These are phyloP conservation scores for Andrena praecox DNA, from an alignment of 2,888 invertebrate genomes.

Conservation along the genomic window DNA sequence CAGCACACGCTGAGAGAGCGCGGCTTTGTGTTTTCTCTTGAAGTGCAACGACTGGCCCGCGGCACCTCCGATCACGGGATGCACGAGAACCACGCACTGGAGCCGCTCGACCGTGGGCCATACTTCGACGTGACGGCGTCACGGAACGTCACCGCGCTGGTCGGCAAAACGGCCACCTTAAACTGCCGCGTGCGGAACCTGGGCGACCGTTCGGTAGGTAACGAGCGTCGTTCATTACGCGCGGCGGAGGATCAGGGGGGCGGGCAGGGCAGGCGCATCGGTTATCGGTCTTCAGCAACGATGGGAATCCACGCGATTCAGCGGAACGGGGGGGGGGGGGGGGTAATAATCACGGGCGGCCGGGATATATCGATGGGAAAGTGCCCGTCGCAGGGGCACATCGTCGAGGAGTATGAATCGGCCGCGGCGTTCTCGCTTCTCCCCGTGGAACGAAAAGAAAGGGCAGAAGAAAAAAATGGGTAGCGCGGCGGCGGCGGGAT, in stretches of 20 bases:
- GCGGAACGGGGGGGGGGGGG: too few species aligned
- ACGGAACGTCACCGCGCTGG: conserved; percentile 91
- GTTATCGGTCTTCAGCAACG: conserved; percentile 34
- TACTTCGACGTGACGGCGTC: conserved; percentile 90
- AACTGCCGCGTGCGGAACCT: conserved; percentile 92
- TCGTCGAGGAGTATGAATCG: too few species aligned
- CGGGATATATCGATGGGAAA: too few species aligned
- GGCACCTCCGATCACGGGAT: conserved; percentile 82
- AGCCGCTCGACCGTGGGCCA: conserved; percentile 87
- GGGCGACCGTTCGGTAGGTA: conserved; percentile 90
- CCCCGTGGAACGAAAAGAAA: neutral
- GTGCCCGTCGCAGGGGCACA: too few species aligned
- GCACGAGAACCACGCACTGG: conserved; percentile 84
- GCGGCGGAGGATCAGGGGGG: neutral
- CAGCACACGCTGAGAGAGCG: conserved; percentile 1
- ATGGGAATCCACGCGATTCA: neutral
- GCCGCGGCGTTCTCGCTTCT: too few species aligned
- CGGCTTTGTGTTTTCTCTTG: conserved; percentile 43
- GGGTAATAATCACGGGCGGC: too few species aligned
- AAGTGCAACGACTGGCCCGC: conserved; percentile 79
- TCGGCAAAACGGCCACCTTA: conserved; percentile 91
- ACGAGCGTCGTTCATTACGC: neutral
- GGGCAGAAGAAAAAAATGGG: neutral
- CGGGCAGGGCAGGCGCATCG: neutral
- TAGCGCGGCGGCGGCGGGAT: neutral